Conservation (phyloP, 1,140 invertebrate species). For the Habropoda laboriosa region DNA sequence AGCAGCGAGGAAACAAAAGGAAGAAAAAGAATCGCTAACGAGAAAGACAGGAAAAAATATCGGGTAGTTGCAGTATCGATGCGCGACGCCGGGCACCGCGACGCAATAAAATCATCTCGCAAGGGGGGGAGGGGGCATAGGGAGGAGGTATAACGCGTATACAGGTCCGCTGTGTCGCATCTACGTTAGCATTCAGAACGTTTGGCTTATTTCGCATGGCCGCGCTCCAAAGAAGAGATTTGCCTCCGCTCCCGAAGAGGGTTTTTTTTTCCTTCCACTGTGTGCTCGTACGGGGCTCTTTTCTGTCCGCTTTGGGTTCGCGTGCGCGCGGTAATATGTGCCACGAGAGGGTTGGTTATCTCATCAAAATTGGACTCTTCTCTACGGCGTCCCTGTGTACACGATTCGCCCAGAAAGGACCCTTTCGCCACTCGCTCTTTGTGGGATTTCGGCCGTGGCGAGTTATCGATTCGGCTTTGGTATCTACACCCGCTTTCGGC, state of each 20-base stretch:
- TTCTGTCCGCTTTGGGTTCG: constrained; percentile 45
- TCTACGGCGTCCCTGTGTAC: constrained; percentile 59
- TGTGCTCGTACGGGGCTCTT: constrained; percentile 31
- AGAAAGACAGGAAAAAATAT: constrained; percentile 23
- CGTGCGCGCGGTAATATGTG: constrained; percentile 64
- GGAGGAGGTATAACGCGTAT: constrained; percentile 44
- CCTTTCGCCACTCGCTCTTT: constrained; percentile 71
- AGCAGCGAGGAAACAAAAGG: neutral
- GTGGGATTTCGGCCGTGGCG: constrained; percentile 76
- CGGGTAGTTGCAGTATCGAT: constrained; percentile 55
- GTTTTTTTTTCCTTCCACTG: constrained; percentile 69
- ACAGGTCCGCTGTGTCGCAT: constrained; percentile 68
- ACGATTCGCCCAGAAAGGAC: constrained; percentile 53
- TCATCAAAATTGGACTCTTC: constrained; percentile 79
- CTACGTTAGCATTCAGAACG: constrained; percentile 80
- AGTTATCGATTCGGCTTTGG: constrained; percentile 76
- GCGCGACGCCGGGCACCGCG: constrained; percentile 43
- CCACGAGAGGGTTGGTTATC: constrained; percentile 77
- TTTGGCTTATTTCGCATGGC: constrained; percentile 81
- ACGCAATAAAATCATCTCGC: constrained; percentile 61
- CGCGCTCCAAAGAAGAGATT: constrained; percentile 80
- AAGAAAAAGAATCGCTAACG: neutral
- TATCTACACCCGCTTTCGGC: constrained; percentile 54
- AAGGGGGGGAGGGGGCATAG: neutral
- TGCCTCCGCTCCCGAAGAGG: constrained; percentile 77